These are phyloP conservation scores for Rhysida immarginata DNA, from an alignment of 1,140 invertebrate species.

Conservation along the genomic window DNA sequence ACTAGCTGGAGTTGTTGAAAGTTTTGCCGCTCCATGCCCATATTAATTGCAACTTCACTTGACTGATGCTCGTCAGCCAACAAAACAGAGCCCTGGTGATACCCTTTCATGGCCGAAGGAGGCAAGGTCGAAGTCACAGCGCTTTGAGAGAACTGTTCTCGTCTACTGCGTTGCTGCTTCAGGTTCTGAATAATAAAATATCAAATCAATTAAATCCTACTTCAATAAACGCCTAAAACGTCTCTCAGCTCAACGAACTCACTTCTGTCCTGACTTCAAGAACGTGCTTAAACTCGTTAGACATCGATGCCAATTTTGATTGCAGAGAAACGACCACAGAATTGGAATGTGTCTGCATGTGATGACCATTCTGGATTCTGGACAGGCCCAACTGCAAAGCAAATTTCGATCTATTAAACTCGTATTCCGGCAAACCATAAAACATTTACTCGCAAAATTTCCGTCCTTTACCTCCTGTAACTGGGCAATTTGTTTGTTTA, in stretches of 20 bases:
- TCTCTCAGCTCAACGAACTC: constrained; percentile 21
- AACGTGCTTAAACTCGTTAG: constrained; percentile 88
- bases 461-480: constrained; percentile 29
- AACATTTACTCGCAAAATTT: constrained; percentile 23
- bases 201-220: neutral
- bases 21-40: constrained; percentile 16
- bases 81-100: constrained; percentile 40
- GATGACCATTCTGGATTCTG: constrained; percentile 43
- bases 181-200: constrained; percentile 53
- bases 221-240: neutral
- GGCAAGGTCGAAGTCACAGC: constrained; percentile 48
- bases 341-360: constrained; percentile 86
- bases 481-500: constrained; percentile 88
- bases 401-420: constrained; percentile 4
- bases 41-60: constrained; percentile 26
- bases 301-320: constrained; percentile 90
- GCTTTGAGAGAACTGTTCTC: constrained; percentile 85
- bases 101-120: constrained; percentile 47
- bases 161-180: constrained; percentile 80
- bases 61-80: constrained; percentile 32
- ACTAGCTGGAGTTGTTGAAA: constrained; percentile 48
- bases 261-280: constrained; percentile 76
- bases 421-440: neutral
- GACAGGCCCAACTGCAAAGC: constrained; percentile 27
- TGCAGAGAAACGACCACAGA: constrained; percentile 87